phyloP scores from a whole-genome alignment of 2,888 invertebrate species.

The Diplolepis rosae region DNA sequence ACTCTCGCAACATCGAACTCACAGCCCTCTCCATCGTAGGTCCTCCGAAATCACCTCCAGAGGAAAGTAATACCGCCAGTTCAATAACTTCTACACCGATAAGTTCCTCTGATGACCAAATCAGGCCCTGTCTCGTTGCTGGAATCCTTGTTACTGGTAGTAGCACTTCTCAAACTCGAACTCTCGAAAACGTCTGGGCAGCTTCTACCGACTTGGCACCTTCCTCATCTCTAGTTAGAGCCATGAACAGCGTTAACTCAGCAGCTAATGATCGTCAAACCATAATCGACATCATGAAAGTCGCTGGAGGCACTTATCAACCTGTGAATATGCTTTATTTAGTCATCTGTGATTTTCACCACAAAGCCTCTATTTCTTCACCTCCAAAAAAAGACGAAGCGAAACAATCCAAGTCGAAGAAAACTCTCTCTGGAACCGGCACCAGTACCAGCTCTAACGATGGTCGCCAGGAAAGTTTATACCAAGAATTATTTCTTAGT shows the following conservation, averaged over 20 bases:
- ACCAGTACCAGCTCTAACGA: slow-evolving; percentile 75
- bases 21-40: slow-evolving; percentile 75
- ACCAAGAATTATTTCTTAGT: slow-evolving; percentile 69
- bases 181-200: slow-evolving; percentile 70
- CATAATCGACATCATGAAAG: slow-evolving; percentile 74
- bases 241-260: slow-evolving; percentile 86
- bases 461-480: slow-evolving; percentile 70
- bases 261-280: slow-evolving; percentile 73
- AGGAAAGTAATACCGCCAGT: slow-evolving; percentile 49
- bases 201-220: slow-evolving; percentile 66
- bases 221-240: slow-evolving; percentile 77
- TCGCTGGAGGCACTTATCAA: slow-evolving; percentile 64
- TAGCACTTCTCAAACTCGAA: slow-evolving; percentile 63
- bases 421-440: slow-evolving; percentile 74
- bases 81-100: slow-evolving; percentile 40
- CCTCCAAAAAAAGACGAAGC: slow-evolving; percentile 69
- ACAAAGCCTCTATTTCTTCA: slow-evolving; percentile 75
- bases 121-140: slow-evolving; percentile 75
- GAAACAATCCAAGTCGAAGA: slow-evolving; percentile 73
- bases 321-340: slow-evolving; percentile 75
- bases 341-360: slow-evolving; percentile 83
- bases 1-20: slow-evolving; percentile 68
- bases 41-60: slow-evolving; percentile 54
- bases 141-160: slow-evolving; percentile 72
- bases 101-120: slow-evolving; percentile 55